phyloP scores from a whole-genome alignment of 2,797 vertebrate species.

The Enteromius trimaculatus region DNA sequence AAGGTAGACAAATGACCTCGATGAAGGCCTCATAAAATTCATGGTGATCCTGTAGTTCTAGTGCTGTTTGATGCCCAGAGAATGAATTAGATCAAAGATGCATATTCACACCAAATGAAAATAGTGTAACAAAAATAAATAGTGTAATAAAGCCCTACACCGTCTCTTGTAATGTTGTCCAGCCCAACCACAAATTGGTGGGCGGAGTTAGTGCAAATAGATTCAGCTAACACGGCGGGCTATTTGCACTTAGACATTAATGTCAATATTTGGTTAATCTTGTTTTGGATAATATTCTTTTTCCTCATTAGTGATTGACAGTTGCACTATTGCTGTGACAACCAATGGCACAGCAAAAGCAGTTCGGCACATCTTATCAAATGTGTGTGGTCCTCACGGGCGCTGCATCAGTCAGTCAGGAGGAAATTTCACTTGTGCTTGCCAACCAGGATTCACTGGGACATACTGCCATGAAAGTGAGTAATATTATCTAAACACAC shows the following conservation, averaged over 20 bases:
- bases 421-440: slow-evolving; percentile 94
- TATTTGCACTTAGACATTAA: neutral
- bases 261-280: neutral
- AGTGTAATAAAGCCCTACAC: no score
- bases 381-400: slow-evolving; percentile 93
- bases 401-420: slow-evolving; percentile 88
- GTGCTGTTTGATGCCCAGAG: neutral
- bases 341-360: slow-evolving; percentile 79
- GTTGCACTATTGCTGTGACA: slow-evolving; percentile 88
- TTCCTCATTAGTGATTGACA: slow-evolving; percentile 85
- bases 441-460: slow-evolving; percentile 91
- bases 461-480: slow-evolving; percentile 97
- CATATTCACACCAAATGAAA: neutral
- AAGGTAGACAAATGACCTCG: slow-evolving; percentile 74
- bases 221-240: neutral
- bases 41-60: neutral
- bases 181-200: neutral
- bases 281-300: neutral
- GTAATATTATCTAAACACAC: slow-evolving; percentile 57
- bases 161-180: neutral
- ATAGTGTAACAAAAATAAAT: no score
- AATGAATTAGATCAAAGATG: neutral
- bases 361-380: slow-evolving; percentile 82
- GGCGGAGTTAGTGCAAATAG: neutral
- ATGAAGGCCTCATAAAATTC: neutral